These are phyloP conservation scores for Bembecia ichneumoniformis DNA, from an alignment of 2,888 invertebrate genomes.

Conservation along the genomic window DNA sequence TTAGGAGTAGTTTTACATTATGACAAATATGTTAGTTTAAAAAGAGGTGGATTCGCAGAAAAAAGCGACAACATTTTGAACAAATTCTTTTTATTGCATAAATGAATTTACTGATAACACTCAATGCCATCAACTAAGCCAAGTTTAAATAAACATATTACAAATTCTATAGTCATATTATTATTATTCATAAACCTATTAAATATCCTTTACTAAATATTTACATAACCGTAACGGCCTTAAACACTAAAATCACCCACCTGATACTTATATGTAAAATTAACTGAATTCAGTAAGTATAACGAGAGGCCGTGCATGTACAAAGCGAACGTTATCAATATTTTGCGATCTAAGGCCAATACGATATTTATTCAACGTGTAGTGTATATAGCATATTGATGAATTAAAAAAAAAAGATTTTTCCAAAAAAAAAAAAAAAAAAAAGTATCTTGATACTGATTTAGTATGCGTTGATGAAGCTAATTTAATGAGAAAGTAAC, in stretches of 20 bases:
- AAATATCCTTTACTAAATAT: constrained; percentile 35
- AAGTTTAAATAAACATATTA: constrained; percentile 41
- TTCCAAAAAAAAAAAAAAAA: too few species aligned
- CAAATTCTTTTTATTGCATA: not conserved
- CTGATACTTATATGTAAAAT: constrained; percentile 11
- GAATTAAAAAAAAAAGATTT: too few species aligned
- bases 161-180: constrained; percentile 38
- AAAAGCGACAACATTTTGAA: not conserved
- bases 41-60: not conserved
- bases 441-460: too few species aligned
- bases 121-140: constrained; percentile 28
- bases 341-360: too few species aligned
- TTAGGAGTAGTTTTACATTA: too few species aligned
- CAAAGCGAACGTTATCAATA: too few species aligned
- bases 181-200: constrained; percentile 32
- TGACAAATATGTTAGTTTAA: too few species aligned
- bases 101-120: constrained; percentile 5
- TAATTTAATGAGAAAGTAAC: too few species aligned
- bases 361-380: too few species aligned
- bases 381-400: too few species aligned
- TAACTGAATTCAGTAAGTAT: not conserved
- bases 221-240: constrained; percentile 48
- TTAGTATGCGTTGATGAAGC: too few species aligned
- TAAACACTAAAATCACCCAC: constrained; percentile 52
- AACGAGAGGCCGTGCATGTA: too few species aligned